phyloP scores from a whole-genome alignment of 2,888 invertebrate species.

The Pandemis cinnamomeana region DNA sequence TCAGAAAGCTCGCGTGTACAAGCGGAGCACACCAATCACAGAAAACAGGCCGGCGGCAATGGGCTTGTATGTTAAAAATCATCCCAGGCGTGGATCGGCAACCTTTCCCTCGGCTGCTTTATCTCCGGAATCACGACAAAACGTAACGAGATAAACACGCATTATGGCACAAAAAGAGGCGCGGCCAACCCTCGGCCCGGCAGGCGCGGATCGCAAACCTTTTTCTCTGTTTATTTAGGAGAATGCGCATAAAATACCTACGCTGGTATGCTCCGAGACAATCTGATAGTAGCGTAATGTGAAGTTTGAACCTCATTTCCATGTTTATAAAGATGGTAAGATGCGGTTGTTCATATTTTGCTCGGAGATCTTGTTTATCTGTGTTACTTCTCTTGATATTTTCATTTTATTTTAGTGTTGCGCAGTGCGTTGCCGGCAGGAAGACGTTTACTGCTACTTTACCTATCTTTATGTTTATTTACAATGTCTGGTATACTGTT shows the following conservation, averaged over 20 bases:
- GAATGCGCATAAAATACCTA: constrained; percentile 46
- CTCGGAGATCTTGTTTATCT: constrained; percentile 32
- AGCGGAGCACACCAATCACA: constrained; percentile 24
- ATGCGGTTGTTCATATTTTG: constrained; percentile 38
- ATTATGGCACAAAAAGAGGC: constrained; percentile 49
- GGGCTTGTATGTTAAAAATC: constrained; percentile 46
- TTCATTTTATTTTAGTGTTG: constrained; percentile 35
- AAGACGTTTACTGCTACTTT: constrained; percentile 23
- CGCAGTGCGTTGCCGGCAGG: constrained; percentile 17
- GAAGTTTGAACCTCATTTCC: constrained; percentile 43
- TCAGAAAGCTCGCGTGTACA: constrained; percentile 20
- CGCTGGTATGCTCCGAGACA: constrained; percentile 42
- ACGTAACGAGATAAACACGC: constrained; percentile 58
- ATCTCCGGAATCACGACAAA: constrained; percentile 52
- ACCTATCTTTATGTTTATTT: constrained; percentile 28
- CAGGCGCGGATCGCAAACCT: constrained; percentile 44
- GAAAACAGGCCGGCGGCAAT: constrained; percentile 18
- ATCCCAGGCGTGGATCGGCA: constrained; percentile 48
- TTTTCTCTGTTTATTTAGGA: constrained; percentile 46
- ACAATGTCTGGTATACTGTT: constrained; percentile 8
- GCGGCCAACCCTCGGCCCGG: constrained; percentile 34
- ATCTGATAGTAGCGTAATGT: constrained; percentile 43
- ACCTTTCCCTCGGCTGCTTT: constrained; percentile 43
- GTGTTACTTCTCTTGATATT: constrained; percentile 30
- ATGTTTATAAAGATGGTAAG: constrained; percentile 41